phyloP scores from a whole-genome alignment of 2,888 invertebrate species.

The Oegoconia quadripuncta region DNA sequence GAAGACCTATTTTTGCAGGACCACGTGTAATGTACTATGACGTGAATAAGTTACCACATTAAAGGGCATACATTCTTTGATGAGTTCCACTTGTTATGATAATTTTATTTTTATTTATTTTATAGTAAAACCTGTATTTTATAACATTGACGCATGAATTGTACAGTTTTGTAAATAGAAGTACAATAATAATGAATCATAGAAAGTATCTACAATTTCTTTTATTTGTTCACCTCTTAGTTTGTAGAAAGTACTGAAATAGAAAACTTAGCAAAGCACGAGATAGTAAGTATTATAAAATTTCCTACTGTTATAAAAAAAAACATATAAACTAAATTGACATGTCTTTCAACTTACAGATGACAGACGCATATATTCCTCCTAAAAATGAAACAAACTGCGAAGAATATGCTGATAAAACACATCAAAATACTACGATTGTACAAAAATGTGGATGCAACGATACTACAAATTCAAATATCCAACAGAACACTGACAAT shows the following conservation, averaged over 20 bases:
- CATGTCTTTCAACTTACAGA: slow-evolving; percentile 41
- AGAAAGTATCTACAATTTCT: slow-evolving; percentile 25
- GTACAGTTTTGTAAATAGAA: slow-evolving; percentile 39
- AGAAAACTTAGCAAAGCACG: too few species aligned
- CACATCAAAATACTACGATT: slow-evolving; percentile 18
- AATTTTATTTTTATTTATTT: slow-evolving; percentile 48
- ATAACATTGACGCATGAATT: slow-evolving; percentile 30
- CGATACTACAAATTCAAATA: slow-evolving; percentile 12
- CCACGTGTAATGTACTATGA: neutral
- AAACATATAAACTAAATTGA: too few species aligned
- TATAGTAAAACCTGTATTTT: slow-evolving; percentile 26
- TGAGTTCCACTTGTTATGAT: slow-evolving; percentile 22
- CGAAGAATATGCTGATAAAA: slow-evolving; percentile 9
- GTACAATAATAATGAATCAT: slow-evolving; percentile 30
- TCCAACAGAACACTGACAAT: neutral
- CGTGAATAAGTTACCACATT: neutral
- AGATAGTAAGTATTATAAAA: too few species aligned
- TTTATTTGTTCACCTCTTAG: slow-evolving; percentile 20
- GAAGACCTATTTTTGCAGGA: too few species aligned
- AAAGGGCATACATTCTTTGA: slow-evolving; percentile 1
- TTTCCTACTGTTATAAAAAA: too few species aligned
- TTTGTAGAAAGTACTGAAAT: neutral
- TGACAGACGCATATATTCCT: slow-evolving; percentile 46
- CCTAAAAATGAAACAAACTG: slow-evolving; percentile 23
- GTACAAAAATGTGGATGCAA: slow-evolving; percentile 17